These are phyloP conservation scores for Seladonia tumulorum DNA, from an alignment of 2,888 invertebrate genomes.

Conservation along the genomic window DNA sequence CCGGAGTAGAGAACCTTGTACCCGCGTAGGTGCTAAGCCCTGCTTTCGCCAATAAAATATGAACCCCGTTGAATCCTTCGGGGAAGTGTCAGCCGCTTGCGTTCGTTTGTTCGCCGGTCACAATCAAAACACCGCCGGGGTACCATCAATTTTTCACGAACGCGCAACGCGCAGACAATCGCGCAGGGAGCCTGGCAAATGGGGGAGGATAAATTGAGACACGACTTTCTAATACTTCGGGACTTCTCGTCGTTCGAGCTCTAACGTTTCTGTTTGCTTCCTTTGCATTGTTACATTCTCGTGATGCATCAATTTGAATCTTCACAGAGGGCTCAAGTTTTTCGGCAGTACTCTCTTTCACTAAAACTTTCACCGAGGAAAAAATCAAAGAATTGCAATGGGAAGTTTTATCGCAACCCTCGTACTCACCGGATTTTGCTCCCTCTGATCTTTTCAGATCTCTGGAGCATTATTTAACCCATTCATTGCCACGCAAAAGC, in stretches of 20 bases:
- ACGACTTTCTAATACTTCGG: neutral
- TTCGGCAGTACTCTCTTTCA: too few relatives aligned
- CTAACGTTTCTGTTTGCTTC: too few relatives aligned
- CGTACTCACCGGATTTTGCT: too few relatives aligned
- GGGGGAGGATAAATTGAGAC: neutral
- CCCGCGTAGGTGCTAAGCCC: conserved; percentile 9
- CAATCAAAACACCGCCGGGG: neutral
- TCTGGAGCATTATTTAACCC: too few relatives aligned
- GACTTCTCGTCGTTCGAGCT: neutral
- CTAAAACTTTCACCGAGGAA: too few relatives aligned
- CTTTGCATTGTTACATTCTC: neutral
- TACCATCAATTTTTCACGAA: neutral
- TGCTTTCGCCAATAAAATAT: neutral
- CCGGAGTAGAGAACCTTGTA: neutral
- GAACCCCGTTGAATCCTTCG: neutral
- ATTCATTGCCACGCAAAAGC: too few relatives aligned
- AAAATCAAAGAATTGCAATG: too few relatives aligned
- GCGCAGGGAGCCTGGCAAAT: neutral
- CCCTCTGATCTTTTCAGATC: too few relatives aligned
- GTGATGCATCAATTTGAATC: neutral
- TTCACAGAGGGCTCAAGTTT: too few relatives aligned
- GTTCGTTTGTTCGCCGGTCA: neutral
- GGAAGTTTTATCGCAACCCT: too few relatives aligned
- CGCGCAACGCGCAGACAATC: neutral
- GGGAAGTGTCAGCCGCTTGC: neutral